phyloP scores from a whole-genome alignment of 2,113 vertebrate genomes.

The Silurus meridionalis region DNA sequence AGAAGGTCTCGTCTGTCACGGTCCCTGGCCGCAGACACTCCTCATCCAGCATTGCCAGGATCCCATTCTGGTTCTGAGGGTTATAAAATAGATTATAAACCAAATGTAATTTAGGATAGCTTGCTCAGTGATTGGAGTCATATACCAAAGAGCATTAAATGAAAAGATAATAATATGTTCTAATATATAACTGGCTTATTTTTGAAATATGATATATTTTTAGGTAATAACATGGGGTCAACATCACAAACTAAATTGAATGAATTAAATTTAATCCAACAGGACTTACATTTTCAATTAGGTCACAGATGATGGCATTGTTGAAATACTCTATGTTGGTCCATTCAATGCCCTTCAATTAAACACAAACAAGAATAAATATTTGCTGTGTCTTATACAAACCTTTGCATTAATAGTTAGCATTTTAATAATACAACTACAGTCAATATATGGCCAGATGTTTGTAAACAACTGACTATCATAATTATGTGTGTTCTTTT shows the following conservation, averaged over 20 bases:
- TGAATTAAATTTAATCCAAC: not conserved
- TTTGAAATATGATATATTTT: not conserved
- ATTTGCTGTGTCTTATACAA: not conserved
- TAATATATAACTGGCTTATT: not conserved
- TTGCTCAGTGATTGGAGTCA: constrained; percentile 1
- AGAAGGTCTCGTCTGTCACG: constrained; percentile 92
- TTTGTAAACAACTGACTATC: not conserved
- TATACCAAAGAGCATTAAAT: not conserved
- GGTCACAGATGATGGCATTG: constrained; percentile 95
- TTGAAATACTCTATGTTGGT: constrained; percentile 99
- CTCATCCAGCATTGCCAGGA: constrained; percentile 97
- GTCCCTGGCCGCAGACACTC: constrained; percentile 94
- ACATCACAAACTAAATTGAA: not conserved
- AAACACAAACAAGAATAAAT: constrained; percentile 58
- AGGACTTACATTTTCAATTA: constrained; percentile 97
- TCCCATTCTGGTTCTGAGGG: constrained; percentile 82
- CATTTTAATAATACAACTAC: not conserved
- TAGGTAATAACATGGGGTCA: not conserved
- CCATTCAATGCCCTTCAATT: constrained; percentile 91
- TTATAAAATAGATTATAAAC: not conserved
- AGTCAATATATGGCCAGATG: not conserved
- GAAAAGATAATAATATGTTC: not conserved
- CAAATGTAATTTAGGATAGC: not conserved
- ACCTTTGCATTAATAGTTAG: not conserved
- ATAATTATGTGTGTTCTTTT: not conserved